These are phyloP conservation scores for Hippoglossus hippoglossus DNA, from an alignment of 2,797 vertebrate genomes.

Conservation along the genomic window DNA sequence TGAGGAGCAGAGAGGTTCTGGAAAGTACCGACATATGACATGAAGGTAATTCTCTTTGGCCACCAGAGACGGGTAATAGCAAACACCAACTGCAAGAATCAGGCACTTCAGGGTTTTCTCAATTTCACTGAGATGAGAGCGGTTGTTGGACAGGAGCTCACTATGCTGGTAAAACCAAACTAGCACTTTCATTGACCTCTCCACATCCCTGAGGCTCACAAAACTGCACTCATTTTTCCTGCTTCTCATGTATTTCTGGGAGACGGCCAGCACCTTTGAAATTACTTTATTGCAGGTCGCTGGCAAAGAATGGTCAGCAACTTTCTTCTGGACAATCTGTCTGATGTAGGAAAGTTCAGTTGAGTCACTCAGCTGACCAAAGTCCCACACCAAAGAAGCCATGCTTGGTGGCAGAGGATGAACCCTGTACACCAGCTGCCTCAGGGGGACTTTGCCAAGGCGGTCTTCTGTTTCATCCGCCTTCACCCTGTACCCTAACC, in stretches of 20 bases:
- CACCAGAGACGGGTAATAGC: conserved; percentile 85
- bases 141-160: conserved; percentile 60
- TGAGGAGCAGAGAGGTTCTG: conserved; percentile 31
- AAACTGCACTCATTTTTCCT: conserved; percentile 84
- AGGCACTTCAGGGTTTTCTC: conserved; percentile 75
- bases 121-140: neutral
- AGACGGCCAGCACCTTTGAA: conserved; percentile 77
- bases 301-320: conserved; percentile 62
- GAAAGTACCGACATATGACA: conserved; percentile 73
- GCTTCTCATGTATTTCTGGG: conserved; percentile 82
- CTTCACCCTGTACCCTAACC: conserved; percentile 86
- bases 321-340: conserved; percentile 83
- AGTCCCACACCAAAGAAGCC: conserved; percentile 87
- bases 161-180: conserved; percentile 83
- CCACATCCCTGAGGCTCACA: conserved; percentile 87
- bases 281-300: conserved; percentile 56
- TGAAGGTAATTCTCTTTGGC: conserved; percentile 76
- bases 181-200: conserved; percentile 84
- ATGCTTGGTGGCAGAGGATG: conserved; percentile 87
- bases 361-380: conserved; percentile 84
- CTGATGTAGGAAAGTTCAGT: conserved; percentile 83
- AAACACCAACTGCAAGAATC: conserved; percentile 82
- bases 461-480: conserved; percentile 83
- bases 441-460: conserved; percentile 86
- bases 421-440: conserved; percentile 88